These are phyloP conservation scores for Macaria liturata DNA, from an alignment of 2,888 invertebrate species.

Conservation along the genomic window DNA sequence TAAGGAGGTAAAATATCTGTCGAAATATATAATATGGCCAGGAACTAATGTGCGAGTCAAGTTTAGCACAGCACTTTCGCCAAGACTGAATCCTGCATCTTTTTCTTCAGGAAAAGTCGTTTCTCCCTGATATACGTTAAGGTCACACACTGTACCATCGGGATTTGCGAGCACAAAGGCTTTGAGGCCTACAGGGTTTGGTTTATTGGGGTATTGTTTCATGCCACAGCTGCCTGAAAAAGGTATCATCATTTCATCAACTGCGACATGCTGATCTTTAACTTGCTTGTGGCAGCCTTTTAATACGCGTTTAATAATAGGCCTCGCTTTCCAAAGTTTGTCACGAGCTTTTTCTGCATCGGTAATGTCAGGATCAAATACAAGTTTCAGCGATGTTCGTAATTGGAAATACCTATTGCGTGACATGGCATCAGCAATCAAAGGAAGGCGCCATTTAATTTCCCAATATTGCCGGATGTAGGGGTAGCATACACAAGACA, in stretches of 20 bases:
- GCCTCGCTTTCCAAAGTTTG: constrained; percentile 24
- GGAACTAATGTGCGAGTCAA: constrained; percentile 11
- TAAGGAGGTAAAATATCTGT: constrained; percentile 14
- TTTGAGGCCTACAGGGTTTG: constrained; percentile 30
- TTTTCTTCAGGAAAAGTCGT: constrained; percentile 21
- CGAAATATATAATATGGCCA: constrained; percentile 11
- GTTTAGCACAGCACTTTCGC: constrained; percentile 11
- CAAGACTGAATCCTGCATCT: constrained; percentile 9
- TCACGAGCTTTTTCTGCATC: constrained; percentile 12
- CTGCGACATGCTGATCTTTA: constrained; percentile 8
- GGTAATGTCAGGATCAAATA: constrained; percentile 22
- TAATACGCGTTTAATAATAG: constrained; percentile 17
- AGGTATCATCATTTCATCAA: constrained; percentile 31
- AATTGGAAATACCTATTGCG: constrained; percentile 14
- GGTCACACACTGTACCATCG: constrained; percentile 26
- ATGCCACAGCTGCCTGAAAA: constrained; percentile 24
- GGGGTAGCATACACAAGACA: constrained; percentile 17
- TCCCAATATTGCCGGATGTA: constrained; percentile 13
- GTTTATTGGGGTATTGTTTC: constrained; percentile 28
- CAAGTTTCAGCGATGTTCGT: constrained; percentile 18
- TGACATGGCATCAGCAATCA: constrained; percentile 18
- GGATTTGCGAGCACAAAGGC: constrained; percentile 31
- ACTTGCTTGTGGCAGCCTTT: constrained; percentile 20
- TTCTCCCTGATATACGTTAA: constrained; percentile 28
- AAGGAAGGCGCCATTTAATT: constrained; percentile 10